Conservation (phyloP, 2,888 invertebrate genomes). For the Brachynemurus nebulosus region DNA sequence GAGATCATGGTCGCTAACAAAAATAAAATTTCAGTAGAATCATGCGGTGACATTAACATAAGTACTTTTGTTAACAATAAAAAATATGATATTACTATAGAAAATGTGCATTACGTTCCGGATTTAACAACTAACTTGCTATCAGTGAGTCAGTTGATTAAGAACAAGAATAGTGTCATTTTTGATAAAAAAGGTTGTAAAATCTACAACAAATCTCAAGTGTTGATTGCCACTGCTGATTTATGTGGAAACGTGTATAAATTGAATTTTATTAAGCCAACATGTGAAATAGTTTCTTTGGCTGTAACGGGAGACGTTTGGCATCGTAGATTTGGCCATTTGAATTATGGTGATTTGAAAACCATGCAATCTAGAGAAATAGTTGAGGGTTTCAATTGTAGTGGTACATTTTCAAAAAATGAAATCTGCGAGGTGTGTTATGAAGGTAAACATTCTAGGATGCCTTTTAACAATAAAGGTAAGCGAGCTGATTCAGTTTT, state of each 20-base stretch:
- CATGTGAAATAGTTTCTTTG: background rate
- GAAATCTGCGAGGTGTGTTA: constrained; percentile 16
- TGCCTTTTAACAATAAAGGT: constrained; percentile 19
- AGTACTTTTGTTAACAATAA: constrained; percentile 12
- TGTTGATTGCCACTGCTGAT: background rate
- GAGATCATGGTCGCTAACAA: constrained; percentile 16
- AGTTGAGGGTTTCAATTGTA: constrained; percentile 6
- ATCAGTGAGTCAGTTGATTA: constrained; percentile 19
- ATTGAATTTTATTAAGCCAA: constrained; percentile 7
- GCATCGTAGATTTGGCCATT: constrained; percentile 2
- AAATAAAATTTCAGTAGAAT: constrained; percentile 17
- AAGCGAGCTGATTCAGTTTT: constrained; percentile 16
- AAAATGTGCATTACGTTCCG: constrained; percentile 7
- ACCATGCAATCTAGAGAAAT: background rate
- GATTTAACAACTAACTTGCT: constrained; percentile 10
- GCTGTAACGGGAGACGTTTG: background rate
- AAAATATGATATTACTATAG: background rate
- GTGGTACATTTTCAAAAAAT: constrained; percentile 12
- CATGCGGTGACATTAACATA: constrained; percentile 16
- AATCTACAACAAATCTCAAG: background rate
- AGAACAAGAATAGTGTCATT: constrained; percentile 15
- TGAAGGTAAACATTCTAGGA: constrained; percentile 22
- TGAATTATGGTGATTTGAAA: background rate
- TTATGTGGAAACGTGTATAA: constrained; percentile 15
- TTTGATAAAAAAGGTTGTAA: constrained; percentile 1